phyloP scores from a whole-genome alignment of 2,113 vertebrate genomes.

The Thalassarche chlororhynchos region DNA sequence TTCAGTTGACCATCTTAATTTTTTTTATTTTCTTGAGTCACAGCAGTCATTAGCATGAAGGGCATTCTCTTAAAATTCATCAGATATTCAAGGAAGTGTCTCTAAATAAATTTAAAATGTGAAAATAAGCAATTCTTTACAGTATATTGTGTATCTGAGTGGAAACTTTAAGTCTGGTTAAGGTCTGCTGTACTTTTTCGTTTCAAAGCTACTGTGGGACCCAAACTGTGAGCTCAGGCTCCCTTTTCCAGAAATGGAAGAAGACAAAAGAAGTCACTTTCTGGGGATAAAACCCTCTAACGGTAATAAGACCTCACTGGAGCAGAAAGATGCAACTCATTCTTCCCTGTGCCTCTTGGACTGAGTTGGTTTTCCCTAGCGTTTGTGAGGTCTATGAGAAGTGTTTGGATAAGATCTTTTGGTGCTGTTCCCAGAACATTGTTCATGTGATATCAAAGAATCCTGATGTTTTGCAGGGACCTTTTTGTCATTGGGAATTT shows the following conservation, averaged over 20 bases:
- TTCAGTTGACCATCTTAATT: neutral
- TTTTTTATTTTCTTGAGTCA: neutral
- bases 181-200: neutral
- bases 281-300: neutral
- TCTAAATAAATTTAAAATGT: neutral
- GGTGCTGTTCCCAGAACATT: constrained; percentile 48
- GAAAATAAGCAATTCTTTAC: neutral
- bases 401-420: constrained; percentile 56
- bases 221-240: neutral
- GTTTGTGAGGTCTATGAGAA: constrained; percentile 21
- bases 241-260: neutral
- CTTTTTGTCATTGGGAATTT: constrained; percentile 78
- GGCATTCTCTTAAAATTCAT: neutral
- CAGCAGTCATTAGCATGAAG: neutral
- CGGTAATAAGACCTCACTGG: neutral
- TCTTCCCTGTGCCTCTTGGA: neutral
- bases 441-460: constrained; percentile 43
- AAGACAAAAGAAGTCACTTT: neutral
- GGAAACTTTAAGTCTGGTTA: neutral
- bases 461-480: constrained; percentile 64
- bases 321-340: neutral
- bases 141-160: neutral
- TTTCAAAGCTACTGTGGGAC: neutral
- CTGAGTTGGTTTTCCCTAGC: neutral
- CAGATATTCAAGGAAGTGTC: neutral